phyloP scores from a whole-genome alignment of 2,888 invertebrate genomes.

The Euzetes globulus region DNA sequence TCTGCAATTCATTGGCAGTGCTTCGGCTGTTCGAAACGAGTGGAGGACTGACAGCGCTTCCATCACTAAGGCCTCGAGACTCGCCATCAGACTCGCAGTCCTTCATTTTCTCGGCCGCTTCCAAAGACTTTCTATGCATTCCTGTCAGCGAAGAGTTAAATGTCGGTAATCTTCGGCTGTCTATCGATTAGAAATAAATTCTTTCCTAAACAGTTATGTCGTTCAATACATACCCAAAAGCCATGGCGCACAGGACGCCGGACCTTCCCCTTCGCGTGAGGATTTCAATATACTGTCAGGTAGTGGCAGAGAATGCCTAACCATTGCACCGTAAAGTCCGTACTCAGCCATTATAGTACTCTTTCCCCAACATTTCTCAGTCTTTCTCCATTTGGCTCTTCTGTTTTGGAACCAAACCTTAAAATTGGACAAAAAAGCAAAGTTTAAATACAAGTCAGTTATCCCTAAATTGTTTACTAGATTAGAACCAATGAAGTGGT shows the following conservation, averaged over 20 bases:
- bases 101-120: conserved; percentile 91
- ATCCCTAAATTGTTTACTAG: not conserved
- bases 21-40: not conserved
- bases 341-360: conserved; percentile 99
- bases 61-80: conserved; percentile 4
- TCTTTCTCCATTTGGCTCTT: conserved; percentile 94
- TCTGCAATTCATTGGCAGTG: conserved; percentile 3
- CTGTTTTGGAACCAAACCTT: conserved; percentile 99
- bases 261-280: conserved; percentile 87
- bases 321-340: conserved; percentile 99
- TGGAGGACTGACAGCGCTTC: not conserved
- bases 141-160: conserved; percentile 55
- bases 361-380: conserved; percentile 98
- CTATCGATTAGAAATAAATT: not conserved
- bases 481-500: not conserved
- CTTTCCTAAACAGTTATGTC: not conserved
- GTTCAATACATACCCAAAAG: conserved; percentile 71
- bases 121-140: conserved; percentile 97
- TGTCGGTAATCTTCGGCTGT: not conserved
- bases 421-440: conserved; percentile 7
- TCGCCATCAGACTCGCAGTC: conserved; percentile 50
- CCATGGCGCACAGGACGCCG: conserved; percentile 78
- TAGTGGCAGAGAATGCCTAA: conserved; percentile 92
- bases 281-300: conserved; percentile 97
- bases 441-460: not conserved